phyloP scores from a whole-genome alignment of 2,888 invertebrate genomes.

The Chymomyza procnemis region DNA sequence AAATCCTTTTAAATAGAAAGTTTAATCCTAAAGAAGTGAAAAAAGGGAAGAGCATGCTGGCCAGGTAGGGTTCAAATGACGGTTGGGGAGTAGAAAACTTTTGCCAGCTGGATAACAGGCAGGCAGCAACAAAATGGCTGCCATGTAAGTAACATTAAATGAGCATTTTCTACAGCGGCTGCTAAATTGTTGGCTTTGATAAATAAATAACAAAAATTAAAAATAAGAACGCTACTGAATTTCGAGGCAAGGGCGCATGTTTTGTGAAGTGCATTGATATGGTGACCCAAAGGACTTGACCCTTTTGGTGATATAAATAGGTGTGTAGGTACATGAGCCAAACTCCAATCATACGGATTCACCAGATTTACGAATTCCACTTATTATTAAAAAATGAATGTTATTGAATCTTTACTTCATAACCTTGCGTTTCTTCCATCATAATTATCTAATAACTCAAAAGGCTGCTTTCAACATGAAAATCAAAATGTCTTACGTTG shows the following conservation, averaged over 20 bases:
- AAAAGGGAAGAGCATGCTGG: not conserved
- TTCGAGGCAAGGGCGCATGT: slow-evolving; percentile 26
- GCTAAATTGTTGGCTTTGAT: slow-evolving; percentile 57
- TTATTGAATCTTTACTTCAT: too few species aligned
- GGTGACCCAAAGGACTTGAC: not conserved
- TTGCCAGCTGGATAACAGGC: slow-evolving; percentile 26
- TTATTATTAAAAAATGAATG: too few species aligned
- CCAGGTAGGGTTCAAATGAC: not conserved
- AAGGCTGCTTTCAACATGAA: too few species aligned
- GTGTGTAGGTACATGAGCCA: too few species aligned
- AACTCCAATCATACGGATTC: too few species aligned
- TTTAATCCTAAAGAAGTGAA: slow-evolving; percentile 49
- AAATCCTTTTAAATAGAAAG: slow-evolving; percentile 70
- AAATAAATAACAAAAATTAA: slow-evolving; percentile 25
- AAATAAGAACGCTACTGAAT: slow-evolving; percentile 28
- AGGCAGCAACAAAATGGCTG: slow-evolving; percentile 3
- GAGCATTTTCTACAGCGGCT: slow-evolving; percentile 9
- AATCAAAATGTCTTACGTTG: too few species aligned
- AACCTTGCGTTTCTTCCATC: too few species aligned
- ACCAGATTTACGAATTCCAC: too few species aligned
- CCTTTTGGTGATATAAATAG: too few species aligned
- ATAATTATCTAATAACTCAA: too few species aligned
- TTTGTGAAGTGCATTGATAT: slow-evolving; percentile 26
- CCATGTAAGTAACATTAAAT: not conserved
- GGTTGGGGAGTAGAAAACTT: slow-evolving; percentile 11